phyloP scores from a whole-genome alignment of 2,113 vertebrate genomes.

The Sapayoa aenigma region DNA sequence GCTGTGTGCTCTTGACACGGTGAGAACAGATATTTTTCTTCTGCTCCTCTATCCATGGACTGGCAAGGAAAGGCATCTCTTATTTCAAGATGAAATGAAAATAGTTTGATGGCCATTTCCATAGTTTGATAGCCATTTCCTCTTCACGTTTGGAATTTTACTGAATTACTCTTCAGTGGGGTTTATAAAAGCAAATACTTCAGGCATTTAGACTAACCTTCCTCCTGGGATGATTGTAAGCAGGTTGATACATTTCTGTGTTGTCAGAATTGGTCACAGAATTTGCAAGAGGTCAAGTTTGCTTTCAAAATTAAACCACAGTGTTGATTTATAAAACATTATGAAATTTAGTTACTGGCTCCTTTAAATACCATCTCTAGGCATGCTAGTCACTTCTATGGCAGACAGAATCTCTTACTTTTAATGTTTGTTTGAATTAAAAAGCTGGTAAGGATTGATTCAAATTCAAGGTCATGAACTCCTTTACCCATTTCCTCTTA shows the following conservation, averaged over 20 bases:
- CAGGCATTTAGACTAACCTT: not conserved
- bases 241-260: not conserved
- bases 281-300: not conserved
- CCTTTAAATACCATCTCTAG: slow-evolving; percentile 16
- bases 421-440: slow-evolving; percentile 48
- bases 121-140: not conserved
- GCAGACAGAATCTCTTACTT: slow-evolving; percentile 48
- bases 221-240: not conserved
- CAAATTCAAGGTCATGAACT: slow-evolving; percentile 56
- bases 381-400: not conserved
- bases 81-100: not conserved
- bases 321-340: slow-evolving; percentile 24
- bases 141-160: not conserved
- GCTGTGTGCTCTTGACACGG: not conserved
- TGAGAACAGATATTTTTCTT: not conserved
- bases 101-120: not conserved
- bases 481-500: slow-evolving; percentile 26
- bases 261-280: not conserved
- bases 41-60: not conserved
- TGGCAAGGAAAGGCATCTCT: not conserved
- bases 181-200: slow-evolving; percentile 6
- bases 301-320: not conserved
- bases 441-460: slow-evolving; percentile 53
- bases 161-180: not conserved
- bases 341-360: not conserved